phyloP scores from a whole-genome alignment of 2,113 vertebrate genomes.

The Ictalurus furcatus region DNA sequence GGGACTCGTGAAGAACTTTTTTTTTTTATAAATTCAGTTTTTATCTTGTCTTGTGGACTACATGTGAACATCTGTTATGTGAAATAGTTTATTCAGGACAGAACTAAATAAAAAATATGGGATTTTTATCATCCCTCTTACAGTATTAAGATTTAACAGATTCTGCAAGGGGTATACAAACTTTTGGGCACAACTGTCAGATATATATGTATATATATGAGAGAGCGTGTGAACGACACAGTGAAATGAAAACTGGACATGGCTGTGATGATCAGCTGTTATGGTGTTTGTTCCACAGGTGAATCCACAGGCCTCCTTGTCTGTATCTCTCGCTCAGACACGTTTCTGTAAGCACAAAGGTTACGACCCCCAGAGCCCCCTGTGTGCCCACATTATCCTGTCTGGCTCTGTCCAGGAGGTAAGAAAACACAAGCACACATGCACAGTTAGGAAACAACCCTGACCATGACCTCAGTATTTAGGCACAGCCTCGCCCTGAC shows the following conservation, averaged over 20 bases:
- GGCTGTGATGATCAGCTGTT: background rate
- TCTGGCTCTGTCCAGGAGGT: conserved; percentile 84
- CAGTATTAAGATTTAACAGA: no score
- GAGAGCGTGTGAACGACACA: background rate
- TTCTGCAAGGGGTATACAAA: no score
- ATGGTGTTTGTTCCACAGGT: conserved; percentile 67
- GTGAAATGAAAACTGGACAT: background rate
- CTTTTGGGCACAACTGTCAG: no score
- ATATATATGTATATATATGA: no score
- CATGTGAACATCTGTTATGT: no score
- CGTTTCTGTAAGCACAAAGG: conserved; percentile 80
- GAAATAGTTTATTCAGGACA: no score
- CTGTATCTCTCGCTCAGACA: conserved; percentile 91
- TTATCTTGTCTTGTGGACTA: no score
- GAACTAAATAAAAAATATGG: no score
- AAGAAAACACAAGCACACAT: conserved; percentile 23
- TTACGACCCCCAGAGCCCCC: conserved; percentile 90
- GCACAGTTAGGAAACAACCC: background rate
- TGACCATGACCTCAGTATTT: background rate
- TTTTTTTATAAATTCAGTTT: no score
- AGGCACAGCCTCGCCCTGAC: background rate
- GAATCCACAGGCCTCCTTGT: conserved; percentile 82
- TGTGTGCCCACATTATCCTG: conserved; percentile 89
- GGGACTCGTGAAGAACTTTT: no score
- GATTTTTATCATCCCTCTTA: no score